phyloP scores from a whole-genome alignment of 2,888 invertebrate genomes.

The Automeris io region DNA sequence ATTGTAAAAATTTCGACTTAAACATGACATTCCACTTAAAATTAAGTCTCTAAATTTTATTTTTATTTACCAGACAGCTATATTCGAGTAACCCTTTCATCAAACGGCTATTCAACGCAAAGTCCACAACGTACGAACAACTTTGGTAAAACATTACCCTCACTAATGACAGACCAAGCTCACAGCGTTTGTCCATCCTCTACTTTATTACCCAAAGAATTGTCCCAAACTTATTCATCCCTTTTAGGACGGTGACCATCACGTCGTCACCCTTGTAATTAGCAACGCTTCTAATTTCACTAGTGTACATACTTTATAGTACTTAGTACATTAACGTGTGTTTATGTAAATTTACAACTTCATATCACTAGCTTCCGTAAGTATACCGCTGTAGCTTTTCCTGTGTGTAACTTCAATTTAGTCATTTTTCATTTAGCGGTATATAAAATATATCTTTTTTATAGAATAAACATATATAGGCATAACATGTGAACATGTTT shows the following conservation, averaged over 20 bases:
- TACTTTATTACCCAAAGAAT: constrained; percentile 48
- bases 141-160: constrained; percentile 50
- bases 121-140: constrained; percentile 30
- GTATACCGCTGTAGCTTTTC: too few species aligned
- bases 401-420: too few species aligned
- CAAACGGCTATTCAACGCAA: constrained; percentile 43
- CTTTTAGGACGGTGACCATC: constrained; percentile 39
- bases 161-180: constrained; percentile 53
- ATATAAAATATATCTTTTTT: too few species aligned
- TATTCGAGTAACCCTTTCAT: constrained; percentile 46
- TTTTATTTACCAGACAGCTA: constrained; percentile 11
- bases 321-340: background rate
- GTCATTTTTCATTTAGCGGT: too few species aligned
- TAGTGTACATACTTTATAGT: constrained; percentile 1
- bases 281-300: constrained; percentile 43
- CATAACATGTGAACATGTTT: too few species aligned
- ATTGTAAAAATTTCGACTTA: constrained; percentile 2
- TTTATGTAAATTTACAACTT: too few species aligned
- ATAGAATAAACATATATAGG: too few species aligned
- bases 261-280: constrained; percentile 56
- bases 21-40: constrained; percentile 6
- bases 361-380: too few species aligned
- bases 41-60: constrained; percentile 7
- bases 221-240: constrained; percentile 57
- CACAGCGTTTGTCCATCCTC: constrained; percentile 36